Percentiles rank a stretch among this genome's conserved stretches.
phyloP scores from a whole-genome alignment of 1,140 invertebrate genomes.

The Drosophila ogumai region DNA sequence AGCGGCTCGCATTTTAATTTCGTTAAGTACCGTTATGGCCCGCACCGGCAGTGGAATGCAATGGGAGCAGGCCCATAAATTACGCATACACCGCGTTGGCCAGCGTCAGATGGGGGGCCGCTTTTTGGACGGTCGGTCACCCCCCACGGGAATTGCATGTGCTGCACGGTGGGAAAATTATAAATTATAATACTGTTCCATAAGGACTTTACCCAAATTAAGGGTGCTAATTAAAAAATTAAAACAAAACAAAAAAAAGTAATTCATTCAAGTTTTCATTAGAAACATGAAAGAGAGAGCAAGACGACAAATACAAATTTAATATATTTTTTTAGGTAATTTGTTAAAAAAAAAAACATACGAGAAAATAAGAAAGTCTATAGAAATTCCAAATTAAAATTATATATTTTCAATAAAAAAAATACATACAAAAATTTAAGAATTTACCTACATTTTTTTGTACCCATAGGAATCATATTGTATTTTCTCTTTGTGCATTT shows the following conservation, averaged over 20 bases:
- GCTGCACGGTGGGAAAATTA: constrained; percentile 7
- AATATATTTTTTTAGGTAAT: too few species aligned
- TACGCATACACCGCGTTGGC: constrained; percentile 47
- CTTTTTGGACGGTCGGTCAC: neutral
- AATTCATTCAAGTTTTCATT: too few species aligned
- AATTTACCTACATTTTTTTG: too few species aligned
- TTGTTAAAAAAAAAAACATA: too few species aligned
- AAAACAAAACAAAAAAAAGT: too few species aligned
- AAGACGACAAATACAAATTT: too few species aligned
- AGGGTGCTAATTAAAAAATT: neutral
- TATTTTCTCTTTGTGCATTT: neutral
- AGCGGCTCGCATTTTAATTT: constrained; percentile 57
- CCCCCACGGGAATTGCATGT: constrained; percentile 17
- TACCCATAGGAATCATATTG: too few species aligned
- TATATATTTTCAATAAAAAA: too few species aligned
- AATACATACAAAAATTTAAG: too few species aligned
- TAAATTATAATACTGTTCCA: neutral
- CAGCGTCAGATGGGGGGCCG: neutral
- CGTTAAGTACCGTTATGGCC: constrained; percentile 50
- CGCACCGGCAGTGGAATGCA: constrained; percentile 29
- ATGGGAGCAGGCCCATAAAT: constrained; percentile 42
- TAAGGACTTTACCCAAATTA: neutral
- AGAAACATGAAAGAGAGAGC: too few species aligned
- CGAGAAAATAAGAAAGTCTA: too few species aligned
- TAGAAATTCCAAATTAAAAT: too few species aligned